Base-by-base conservation (phyloP, 2,797 vertebrate species). In the Enteromius paludinosus region DNA sequence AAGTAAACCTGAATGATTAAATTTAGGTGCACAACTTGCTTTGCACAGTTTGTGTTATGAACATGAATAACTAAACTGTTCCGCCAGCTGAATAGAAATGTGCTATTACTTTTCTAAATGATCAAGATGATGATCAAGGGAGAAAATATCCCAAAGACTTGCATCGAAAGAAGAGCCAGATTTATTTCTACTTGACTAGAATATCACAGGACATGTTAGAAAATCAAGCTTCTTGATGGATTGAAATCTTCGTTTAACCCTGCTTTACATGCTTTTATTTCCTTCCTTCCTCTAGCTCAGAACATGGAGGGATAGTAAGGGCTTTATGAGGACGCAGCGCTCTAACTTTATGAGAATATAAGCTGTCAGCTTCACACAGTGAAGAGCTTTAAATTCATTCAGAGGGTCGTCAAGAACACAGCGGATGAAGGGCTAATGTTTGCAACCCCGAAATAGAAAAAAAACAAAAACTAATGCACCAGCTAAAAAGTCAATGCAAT, bases 321-420 rank as follows among this genome's bases (percentile, higher is more conserved):
- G 52, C 71, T 61, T 70, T 59, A 62, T 7, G 68, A 14, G 35
- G 15, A 62, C 4, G 17, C 18, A 25, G 28, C 0, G 28, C 59
- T 62, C 28, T 30, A 30, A 45, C 35, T 77, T 65, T n/a, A 62
- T 25, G 41, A 47, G 43, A 62, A 62, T 25, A 77, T 54, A 78
- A 72, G 45, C 47, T 14, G 43, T 49, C 59, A 59, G 17, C 45
- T 45, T 38, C 28, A 43, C 15, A 35, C n/a, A n/a, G 59, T 4
- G 45, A 64, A 45, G 64, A 88, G 83, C 71, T 87, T 56, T 78
- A 88, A 89, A 91, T 85, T 52, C 81, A 86, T 79, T 4, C 59
- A 75, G 17, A 76, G n/a, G 70, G 25, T 84, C 18, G 0, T 79
- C 82, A 76, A 61, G 81, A 85, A 86, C 17, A 81, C 68, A 6